phyloP scores from a whole-genome alignment of 2,113 vertebrate species.

The Platycercus adscitus region DNA sequence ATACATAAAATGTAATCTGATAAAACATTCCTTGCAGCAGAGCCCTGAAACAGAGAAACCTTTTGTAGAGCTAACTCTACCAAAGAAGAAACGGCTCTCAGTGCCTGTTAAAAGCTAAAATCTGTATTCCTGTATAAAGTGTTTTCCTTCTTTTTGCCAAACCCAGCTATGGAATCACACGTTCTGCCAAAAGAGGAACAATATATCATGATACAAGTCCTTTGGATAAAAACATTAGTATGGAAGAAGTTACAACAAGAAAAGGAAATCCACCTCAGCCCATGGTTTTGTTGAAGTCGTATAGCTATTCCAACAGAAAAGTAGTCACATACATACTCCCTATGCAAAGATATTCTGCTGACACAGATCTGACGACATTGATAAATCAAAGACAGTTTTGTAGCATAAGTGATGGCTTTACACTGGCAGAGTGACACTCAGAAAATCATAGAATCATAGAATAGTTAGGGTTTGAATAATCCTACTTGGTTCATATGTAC shows the following conservation, averaged over 20 bases:
- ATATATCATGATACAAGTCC: neutral
- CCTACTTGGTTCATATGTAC: neutral
- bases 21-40: neutral
- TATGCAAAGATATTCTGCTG: neutral
- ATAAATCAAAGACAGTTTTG: neutral
- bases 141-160: neutral
- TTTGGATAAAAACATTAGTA: neutral
- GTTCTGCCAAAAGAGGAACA: neutral
- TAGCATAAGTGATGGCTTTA: neutral
- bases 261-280: neutral
- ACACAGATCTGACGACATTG: neutral
- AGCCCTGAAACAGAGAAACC: neutral
- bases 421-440: neutral
- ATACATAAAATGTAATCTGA: conserved; percentile 21
- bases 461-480: neutral
- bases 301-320: neutral
- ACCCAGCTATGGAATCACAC: neutral
- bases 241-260: neutral
- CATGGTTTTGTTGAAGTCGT: neutral
- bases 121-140: neutral
- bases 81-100: neutral
- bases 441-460: neutral
- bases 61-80: neutral
- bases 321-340: neutral
- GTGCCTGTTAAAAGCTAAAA: neutral